Evolutionary conservation across 2,113 vertebrate genomes (phyloP).

Genomic region (Callipepla californica): DNA sequence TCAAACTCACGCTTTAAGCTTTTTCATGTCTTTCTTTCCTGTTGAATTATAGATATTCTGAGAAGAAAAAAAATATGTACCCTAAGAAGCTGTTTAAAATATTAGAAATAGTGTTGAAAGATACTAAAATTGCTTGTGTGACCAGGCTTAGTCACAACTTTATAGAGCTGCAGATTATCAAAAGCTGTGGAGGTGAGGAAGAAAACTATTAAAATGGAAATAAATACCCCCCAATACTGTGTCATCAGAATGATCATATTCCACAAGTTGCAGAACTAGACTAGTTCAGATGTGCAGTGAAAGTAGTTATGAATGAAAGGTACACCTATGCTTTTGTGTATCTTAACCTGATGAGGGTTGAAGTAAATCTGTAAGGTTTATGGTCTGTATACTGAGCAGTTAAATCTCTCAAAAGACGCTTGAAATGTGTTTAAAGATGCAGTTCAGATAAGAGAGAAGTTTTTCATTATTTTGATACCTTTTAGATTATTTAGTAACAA

Average conservation of each 20-base stretch:
- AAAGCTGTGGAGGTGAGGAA: not conserved
- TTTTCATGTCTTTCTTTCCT: not conserved
- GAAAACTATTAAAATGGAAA: not conserved
- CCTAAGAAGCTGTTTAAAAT: not conserved
- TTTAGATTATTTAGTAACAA: conserved; percentile 3
- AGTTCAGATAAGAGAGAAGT: not conserved
- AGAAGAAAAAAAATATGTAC: not conserved
- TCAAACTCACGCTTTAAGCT: not conserved
- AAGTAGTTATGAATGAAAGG: not conserved
- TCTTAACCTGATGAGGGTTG: not conserved
- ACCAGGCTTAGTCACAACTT: not conserved
- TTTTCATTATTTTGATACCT: not conserved
- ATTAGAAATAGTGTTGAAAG: not conserved
- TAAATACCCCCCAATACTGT: rapidly evolving
- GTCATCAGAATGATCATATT: rapidly evolving
- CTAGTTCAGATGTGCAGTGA: not conserved
- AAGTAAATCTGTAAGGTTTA: not conserved
- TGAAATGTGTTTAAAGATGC: not conserved
- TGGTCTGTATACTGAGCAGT: not conserved
- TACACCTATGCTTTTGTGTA: rapidly evolving
- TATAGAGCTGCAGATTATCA: not conserved
- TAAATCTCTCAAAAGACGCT: not conserved
- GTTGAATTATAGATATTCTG: not conserved
- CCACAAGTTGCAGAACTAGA: not conserved
- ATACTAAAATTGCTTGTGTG: not conserved